phyloP scores from a whole-genome alignment of 35 echinoderm and acorn worm genomes.

The Ophiothrix spiculata region DNA sequence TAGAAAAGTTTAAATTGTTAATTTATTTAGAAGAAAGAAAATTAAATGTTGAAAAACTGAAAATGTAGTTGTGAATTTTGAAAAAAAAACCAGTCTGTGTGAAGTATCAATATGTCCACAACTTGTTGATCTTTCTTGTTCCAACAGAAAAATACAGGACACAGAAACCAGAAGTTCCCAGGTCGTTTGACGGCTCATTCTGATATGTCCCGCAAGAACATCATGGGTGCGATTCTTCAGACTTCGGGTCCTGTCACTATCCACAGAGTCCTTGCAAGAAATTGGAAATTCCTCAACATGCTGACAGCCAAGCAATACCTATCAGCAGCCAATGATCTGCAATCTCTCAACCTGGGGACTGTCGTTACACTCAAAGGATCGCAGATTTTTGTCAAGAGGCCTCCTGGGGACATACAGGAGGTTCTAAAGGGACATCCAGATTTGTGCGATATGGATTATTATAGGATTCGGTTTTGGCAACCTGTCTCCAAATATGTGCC shows the following conservation, averaged over 20 bases:
- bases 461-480: not conserved
- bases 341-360: not conserved
- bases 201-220: not conserved
- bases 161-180: not conserved
- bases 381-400: not conserved
- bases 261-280: not conserved
- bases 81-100: too few species aligned
- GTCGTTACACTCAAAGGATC: not conserved
- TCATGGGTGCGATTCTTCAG: not conserved
- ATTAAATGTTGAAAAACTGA: too few species aligned
- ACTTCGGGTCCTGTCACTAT: not conserved
- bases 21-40: too few species aligned
- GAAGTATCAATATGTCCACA: too few species aligned
- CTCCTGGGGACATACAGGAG: not conserved
- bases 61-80: too few species aligned
- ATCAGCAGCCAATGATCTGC: not conserved
- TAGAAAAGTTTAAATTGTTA: too few species aligned
- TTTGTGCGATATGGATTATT: not conserved
- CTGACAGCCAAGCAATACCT: not conserved
- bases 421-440: not conserved
- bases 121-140: too few species aligned
- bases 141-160: not conserved
- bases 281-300: slow-evolving; percentile 9
- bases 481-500: not conserved
- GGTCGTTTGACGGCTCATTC: not conserved